Evolutionary conservation across 2,888 invertebrate species (phyloP).

Genomic region (Xylocampa areola): DNA sequence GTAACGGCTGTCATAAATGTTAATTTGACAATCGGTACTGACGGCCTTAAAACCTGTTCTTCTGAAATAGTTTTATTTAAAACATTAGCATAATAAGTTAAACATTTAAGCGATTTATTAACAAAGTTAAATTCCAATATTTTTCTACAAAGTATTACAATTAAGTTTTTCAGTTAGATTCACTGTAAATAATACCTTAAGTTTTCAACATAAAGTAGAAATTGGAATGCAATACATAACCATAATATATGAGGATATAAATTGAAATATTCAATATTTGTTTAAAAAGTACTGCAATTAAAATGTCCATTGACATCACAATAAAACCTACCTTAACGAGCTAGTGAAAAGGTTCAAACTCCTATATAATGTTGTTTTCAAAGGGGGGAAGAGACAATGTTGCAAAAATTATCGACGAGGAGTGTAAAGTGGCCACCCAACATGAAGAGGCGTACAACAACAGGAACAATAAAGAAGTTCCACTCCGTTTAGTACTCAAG

Average conservation of each 20-base stretch:
- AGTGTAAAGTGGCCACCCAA: constrained; percentile 72
- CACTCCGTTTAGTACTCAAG: neutral
- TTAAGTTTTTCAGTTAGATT: constrained; percentile 22
- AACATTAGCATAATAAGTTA: constrained; percentile 30
- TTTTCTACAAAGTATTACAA: constrained; percentile 41
- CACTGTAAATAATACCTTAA: constrained; percentile 23
- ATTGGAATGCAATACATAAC: constrained; percentile 3
- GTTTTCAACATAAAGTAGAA: neutral
- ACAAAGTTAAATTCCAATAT: constrained; percentile 50
- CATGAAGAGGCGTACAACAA: constrained; percentile 19
- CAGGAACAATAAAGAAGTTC: constrained; percentile 7
- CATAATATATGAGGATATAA: constrained; percentile 27
- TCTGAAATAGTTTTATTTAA: constrained; percentile 33
- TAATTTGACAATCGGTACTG: no score
- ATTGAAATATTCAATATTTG: constrained; percentile 52
- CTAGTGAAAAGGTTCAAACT: neutral
- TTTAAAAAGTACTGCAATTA: constrained; percentile 43
- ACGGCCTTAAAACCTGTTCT: neutral
- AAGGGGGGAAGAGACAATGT: constrained; percentile 58
- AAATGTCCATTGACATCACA: neutral
- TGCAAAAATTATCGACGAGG: constrained; percentile 53
- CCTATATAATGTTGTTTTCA: neutral
- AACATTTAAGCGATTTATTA: constrained; percentile 51
- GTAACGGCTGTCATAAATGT: no score
- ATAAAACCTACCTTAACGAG: neutral